Evolutionary conservation across 2,888 invertebrate species (phyloP), one percentile per base, ranked within the genome.

Genomic region (Ochropleura plecta): DNA sequence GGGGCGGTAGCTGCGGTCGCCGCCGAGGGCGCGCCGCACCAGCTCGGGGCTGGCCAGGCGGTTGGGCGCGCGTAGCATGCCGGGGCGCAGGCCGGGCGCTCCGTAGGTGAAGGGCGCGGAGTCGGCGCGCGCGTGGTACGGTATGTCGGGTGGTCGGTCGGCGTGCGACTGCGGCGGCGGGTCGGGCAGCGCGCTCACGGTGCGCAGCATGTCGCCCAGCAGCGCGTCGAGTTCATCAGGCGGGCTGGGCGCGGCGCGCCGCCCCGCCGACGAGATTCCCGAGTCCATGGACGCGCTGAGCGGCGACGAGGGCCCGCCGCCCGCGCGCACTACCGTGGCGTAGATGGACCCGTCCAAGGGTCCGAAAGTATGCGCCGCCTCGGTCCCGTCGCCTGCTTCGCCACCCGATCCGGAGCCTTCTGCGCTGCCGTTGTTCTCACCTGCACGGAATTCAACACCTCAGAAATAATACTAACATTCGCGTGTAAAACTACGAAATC

Each of bases 51-150:
- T 98, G 90, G 98, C 98, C 86, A 98, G 97, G 90, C 98, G 98
- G 93, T 98, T 97, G 90, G 98, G 97, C 82, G 97, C 96, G 88
- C 97, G 97, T 89, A 98, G 97, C 97, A 98, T 98, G 91, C 97
- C 97, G 88, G 97, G 95, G 80, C 94, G 93, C 78, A 96, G 93
- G 84, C 95, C 95, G 79, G 97, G 97, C 81, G 97, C 97, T 75
- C 98, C 98, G 97, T 99, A 99, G 76, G 98, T 98, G 96, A 99
- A 99, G 81, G 99, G 99, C 89, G 98, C 97, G 89, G 98, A 98
- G 94, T 98, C 98, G 88, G 98, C 98, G 90, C 99, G 97, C 91
- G 99, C 98, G 98, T 99, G 99, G 96, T 99, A 99, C 88, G 99
- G 99, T 93, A 98, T 98, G 93, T 97, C 96, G 79, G 91, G 91